Conservation (phyloP, 2,888 invertebrate genomes). For the Maniola hyperantus region DNA sequence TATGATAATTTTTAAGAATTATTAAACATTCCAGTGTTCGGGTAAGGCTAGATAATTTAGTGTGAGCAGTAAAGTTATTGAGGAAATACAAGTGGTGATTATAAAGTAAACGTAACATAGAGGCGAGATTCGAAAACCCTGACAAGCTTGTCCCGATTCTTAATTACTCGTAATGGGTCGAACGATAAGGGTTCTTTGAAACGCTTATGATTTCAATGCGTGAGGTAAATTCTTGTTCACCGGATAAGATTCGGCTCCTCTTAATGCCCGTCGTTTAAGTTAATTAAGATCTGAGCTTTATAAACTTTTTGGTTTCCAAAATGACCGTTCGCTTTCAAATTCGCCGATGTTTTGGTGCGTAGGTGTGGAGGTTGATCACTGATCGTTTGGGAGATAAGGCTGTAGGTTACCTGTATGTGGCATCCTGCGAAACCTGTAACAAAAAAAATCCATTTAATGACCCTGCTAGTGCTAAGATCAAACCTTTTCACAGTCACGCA, state of each 20-base stretch:
- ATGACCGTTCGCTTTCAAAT: conserved; percentile 36
- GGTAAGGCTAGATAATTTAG: not conserved
- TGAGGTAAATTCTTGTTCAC: conserved; percentile 66
- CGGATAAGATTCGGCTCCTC: conserved; percentile 49
- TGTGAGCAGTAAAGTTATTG: conserved; percentile 3
- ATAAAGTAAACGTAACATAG: not conserved
- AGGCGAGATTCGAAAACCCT: conserved; percentile 32
- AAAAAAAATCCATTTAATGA: conserved; percentile 34
- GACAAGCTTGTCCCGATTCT: conserved; percentile 71
- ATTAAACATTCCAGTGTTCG: no score
- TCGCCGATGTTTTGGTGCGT: conserved; percentile 39
- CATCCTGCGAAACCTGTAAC: conserved; percentile 56
- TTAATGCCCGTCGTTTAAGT: conserved; percentile 59
- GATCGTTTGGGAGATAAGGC: conserved; percentile 29
- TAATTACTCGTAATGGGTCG: conserved; percentile 78
- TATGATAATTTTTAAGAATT: no score
- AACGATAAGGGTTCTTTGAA: conserved; percentile 67
- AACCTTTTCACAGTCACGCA: not conserved
- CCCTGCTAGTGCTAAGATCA: conserved; percentile 8
- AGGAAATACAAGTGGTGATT: not conserved
- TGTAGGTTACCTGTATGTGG: conserved; percentile 70
- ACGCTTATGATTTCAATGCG: conserved; percentile 80
- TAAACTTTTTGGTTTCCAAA: conserved; percentile 33
- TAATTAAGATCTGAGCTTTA: conserved; percentile 69
- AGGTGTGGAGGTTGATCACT: conserved; percentile 37